Evolutionary conservation across 2,797 vertebrate genomes (phyloP).

Genomic region (Phylloscopus collybita): DNA sequence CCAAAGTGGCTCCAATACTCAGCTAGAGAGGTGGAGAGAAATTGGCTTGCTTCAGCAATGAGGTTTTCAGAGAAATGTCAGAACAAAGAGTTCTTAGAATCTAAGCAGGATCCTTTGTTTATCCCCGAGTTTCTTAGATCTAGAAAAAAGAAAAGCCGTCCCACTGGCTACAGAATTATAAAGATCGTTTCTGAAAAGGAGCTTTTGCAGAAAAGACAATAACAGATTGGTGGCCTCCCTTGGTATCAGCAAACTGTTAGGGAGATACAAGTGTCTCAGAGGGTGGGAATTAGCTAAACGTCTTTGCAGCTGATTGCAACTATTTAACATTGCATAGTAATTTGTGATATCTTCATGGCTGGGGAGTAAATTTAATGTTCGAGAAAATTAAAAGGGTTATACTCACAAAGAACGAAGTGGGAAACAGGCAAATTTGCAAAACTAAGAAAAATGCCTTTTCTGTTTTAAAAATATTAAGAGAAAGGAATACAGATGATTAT

Average conservation of each 20-base stretch:
- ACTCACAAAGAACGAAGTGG: background rate
- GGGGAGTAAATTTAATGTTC: background rate
- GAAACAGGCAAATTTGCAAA: background rate
- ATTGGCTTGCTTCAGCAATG: background rate
- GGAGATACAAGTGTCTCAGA: background rate
- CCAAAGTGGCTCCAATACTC: background rate
- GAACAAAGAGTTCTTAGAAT: background rate
- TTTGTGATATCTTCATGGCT: background rate
- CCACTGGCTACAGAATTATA: background rate
- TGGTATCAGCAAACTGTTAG: background rate
- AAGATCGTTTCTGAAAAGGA: background rate
- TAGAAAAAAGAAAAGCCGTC: background rate
- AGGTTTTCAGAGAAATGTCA: background rate
- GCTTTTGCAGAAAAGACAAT: background rate
- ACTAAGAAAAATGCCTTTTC: background rate
- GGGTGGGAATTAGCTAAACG: background rate
- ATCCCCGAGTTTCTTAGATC: background rate
- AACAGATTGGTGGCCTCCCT: background rate
- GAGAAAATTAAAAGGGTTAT: background rate
- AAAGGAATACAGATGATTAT: background rate
- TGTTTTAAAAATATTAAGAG: background rate
- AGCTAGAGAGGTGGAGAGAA: background rate
- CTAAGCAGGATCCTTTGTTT: background rate
- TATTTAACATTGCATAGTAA: slow-evolving; percentile 10
- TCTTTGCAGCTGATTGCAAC: background rate